phyloP scores from a whole-genome alignment of 2,113 vertebrate genomes.

The Rhinolophus ferrumequinum region DNA sequence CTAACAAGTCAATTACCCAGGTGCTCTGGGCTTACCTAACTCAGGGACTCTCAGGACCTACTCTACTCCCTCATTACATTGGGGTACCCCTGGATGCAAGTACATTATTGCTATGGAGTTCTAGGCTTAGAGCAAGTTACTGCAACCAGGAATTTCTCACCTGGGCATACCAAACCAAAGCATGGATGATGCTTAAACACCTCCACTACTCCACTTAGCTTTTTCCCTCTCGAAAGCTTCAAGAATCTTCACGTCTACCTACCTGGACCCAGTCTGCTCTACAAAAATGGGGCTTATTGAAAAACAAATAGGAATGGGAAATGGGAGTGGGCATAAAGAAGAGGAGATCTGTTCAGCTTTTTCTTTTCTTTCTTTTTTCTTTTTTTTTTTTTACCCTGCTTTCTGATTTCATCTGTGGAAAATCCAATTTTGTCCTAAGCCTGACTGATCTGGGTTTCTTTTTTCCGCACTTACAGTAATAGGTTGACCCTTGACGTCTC shows the following conservation, averaged over 20 bases:
- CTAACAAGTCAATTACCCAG: conserved; percentile 59
- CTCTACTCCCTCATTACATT: conserved; percentile 5
- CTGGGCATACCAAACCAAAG: not conserved
- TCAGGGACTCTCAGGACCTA: conserved; percentile 1
- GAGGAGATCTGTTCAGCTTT: not conserved
- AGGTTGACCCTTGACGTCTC: not conserved
- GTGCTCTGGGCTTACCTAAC: not conserved
- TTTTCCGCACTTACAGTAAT: no score
- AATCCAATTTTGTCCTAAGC: not conserved
- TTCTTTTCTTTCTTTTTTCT: not conserved
- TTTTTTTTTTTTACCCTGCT: not conserved
- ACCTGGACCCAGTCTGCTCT: not conserved
- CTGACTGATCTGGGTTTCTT: not conserved
- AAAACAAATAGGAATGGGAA: not conserved
- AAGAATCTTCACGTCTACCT: not conserved
- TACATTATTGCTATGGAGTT: conserved; percentile 17
- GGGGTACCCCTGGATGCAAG: conserved; percentile 44
- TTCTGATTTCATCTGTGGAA: not conserved
- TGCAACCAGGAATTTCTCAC: conserved; percentile 28
- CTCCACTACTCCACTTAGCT: not conserved
- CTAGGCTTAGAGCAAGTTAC: not conserved
- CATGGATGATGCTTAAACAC: not conserved
- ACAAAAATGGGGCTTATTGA: not conserved
- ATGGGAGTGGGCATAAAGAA: not conserved
- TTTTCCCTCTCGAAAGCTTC: not conserved